Percentiles rank a stretch among this genome's conserved stretches.
Evolutionary conservation across 2,797 vertebrate genomes (phyloP).

Genomic region (Acanthornis magna): DNA sequence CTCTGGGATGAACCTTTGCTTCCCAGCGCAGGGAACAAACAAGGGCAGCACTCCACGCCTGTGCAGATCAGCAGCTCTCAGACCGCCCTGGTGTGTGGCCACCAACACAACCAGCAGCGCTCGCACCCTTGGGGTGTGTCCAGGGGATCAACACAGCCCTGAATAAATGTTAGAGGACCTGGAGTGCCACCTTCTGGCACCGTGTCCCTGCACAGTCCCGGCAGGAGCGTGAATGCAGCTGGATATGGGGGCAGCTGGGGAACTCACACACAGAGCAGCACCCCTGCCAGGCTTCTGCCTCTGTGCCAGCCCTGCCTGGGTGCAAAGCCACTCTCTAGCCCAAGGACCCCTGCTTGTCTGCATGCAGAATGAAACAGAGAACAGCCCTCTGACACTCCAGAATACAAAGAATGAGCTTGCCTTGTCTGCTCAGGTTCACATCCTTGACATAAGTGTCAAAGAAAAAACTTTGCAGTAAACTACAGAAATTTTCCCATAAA

Average conservation of each 20-base stretch:
- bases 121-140: background rate
- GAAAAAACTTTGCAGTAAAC: background rate
- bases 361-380: background rate
- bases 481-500: background rate
- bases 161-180: background rate
- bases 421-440: background rate
- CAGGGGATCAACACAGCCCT: rapidly evolving
- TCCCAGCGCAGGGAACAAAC: rapidly evolving
- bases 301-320: rapidly evolving
- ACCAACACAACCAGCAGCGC: rapidly evolving
- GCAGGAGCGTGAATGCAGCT: rapidly evolving
- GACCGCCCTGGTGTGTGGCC: background rate
- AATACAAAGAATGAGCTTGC: rapidly evolving
- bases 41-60: rapidly evolving
- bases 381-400: background rate
- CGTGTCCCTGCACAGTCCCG: rapidly evolving
- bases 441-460: background rate
- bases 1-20: background rate
- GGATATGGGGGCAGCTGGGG: rapidly evolving
- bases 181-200: conserved; percentile 59
- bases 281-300: background rate
- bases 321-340: background rate
- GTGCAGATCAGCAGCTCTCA: background rate
- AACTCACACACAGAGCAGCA: background rate
- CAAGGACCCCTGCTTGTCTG: background rate